Conservation (phyloP, 1,140 invertebrate species). For the Ceratina australensis region DNA sequence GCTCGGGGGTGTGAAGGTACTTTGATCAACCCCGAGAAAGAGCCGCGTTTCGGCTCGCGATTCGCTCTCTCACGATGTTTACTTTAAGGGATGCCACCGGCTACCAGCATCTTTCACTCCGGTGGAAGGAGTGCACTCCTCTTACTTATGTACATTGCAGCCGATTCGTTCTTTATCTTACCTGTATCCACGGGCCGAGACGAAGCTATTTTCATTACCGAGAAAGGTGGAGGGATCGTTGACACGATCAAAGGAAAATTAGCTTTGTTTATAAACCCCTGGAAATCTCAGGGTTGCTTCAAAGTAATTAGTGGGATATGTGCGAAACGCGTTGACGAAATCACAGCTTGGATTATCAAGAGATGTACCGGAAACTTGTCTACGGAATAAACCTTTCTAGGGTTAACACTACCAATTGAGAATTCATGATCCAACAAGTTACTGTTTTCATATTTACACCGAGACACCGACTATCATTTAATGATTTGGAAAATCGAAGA, state of each 20-base stretch:
- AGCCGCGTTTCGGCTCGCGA: conserved; percentile 41
- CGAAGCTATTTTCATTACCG: conserved; percentile 49
- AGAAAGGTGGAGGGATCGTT: not conserved
- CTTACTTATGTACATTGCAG: conserved; percentile 42
- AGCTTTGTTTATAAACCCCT: conserved; percentile 37
- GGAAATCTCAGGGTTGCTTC: conserved; percentile 1
- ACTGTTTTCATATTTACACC: too few species aligned
- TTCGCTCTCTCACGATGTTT: conserved; percentile 66
- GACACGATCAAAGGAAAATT: conserved; percentile 53
- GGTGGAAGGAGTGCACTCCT: conserved; percentile 39
- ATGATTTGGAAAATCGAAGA: too few species aligned
- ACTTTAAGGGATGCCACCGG: conserved; percentile 69
- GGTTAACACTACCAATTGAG: too few species aligned
- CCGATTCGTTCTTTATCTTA: conserved; percentile 23
- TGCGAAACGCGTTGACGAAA: conserved; percentile 11
- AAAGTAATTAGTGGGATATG: conserved; percentile 36
- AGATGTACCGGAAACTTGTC: too few species aligned
- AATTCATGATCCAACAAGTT: too few species aligned
- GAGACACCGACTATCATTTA: not conserved
- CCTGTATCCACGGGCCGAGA: not conserved
- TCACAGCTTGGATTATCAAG: not conserved
- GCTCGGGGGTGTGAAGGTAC: conserved; percentile 75
- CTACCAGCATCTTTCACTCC: conserved; percentile 68
- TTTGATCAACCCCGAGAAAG: conserved; percentile 71
- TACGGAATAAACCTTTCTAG: too few species aligned